Evolutionary conservation across 2,888 invertebrate genomes (phyloP).

Genomic region (Apamea crenata): DNA sequence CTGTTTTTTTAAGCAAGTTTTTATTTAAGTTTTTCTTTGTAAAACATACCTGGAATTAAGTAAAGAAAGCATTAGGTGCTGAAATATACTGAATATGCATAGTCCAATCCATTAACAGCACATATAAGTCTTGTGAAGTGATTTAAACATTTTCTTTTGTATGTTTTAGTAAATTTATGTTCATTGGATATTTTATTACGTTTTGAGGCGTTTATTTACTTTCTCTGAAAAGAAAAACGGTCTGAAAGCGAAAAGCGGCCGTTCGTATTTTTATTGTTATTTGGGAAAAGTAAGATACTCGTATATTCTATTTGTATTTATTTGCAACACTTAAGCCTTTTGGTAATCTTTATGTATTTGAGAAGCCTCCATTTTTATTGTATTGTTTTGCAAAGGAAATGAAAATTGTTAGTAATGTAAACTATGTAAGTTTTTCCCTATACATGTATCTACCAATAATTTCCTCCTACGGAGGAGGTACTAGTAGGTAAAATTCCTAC

Average conservation of each 20-base stretch:
- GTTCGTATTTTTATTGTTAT: constrained; percentile 54
- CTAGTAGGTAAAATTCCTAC: not conserved
- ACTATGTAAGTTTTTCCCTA: not conserved
- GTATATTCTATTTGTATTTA: not conserved
- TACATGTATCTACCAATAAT: not conserved
- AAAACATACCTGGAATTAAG: constrained; percentile 30
- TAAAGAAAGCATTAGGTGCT: constrained; percentile 36
- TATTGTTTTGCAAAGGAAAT: not conserved
- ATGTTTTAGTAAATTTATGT: constrained; percentile 74
- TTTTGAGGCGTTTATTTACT: constrained; percentile 67
- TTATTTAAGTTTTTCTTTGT: constrained; percentile 28
- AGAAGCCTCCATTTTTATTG: too few species aligned
- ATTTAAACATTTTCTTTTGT: constrained; percentile 69
- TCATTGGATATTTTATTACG: constrained; percentile 79
- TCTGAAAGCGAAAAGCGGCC: constrained; percentile 39
- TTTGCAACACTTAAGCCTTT: not conserved
- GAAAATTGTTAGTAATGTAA: not conserved
- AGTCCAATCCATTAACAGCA: constrained; percentile 58
- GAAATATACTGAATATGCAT: constrained; percentile 55
- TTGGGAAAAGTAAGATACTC: constrained; percentile 15
- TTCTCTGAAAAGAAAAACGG: constrained; percentile 50
- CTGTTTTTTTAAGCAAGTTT: constrained; percentile 5
- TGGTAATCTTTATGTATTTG: not conserved
- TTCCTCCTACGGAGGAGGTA: not conserved
- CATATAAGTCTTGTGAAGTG: constrained; percentile 62